Percentiles rank a stretch among this genome's conserved stretches.
phyloP scores from a whole-genome alignment of 2,113 vertebrate species.

The Solea solea region DNA sequence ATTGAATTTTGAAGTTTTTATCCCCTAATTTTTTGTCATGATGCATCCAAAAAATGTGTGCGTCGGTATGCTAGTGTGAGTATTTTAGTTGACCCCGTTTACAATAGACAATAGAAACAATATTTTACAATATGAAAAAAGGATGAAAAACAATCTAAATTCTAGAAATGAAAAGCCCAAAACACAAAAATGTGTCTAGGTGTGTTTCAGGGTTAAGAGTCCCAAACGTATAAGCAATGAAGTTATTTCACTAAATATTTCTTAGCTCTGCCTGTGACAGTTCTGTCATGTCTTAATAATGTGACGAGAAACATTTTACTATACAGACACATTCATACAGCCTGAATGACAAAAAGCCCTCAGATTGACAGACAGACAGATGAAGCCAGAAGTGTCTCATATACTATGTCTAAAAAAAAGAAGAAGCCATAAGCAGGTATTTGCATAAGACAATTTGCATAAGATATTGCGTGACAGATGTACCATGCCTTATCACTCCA shows the following conservation, averaged over 20 bases:
- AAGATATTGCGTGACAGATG: constrained; percentile 7
- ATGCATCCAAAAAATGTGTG: too few species aligned
- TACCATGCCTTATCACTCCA: background rate
- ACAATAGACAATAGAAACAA: too few species aligned
- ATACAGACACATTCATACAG: background rate
- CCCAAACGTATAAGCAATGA: too few species aligned
- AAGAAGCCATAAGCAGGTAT: background rate
- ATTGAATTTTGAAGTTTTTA: too few species aligned
- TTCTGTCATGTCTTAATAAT: constrained; percentile 11
- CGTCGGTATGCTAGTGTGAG: too few species aligned
- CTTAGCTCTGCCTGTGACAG: background rate
- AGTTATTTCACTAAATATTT: background rate
- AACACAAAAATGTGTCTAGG: too few species aligned
- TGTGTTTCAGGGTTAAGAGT: too few species aligned
- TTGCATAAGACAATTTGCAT: background rate
- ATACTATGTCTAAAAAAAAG: constrained; percentile 8
- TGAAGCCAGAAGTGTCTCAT: background rate
- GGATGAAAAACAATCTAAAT: too few species aligned
- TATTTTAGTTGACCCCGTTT: too few species aligned
- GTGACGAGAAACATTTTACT: background rate
- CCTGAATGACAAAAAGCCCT: constrained; percentile 6
- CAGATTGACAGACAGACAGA: constrained; percentile 1
- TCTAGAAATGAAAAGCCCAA: too few species aligned
- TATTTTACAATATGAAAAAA: too few species aligned
- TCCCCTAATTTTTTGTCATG: too few species aligned